Base-by-base conservation (phyloP, 2,113 vertebrate genomes). In the Megaceryle maxima region DNA sequence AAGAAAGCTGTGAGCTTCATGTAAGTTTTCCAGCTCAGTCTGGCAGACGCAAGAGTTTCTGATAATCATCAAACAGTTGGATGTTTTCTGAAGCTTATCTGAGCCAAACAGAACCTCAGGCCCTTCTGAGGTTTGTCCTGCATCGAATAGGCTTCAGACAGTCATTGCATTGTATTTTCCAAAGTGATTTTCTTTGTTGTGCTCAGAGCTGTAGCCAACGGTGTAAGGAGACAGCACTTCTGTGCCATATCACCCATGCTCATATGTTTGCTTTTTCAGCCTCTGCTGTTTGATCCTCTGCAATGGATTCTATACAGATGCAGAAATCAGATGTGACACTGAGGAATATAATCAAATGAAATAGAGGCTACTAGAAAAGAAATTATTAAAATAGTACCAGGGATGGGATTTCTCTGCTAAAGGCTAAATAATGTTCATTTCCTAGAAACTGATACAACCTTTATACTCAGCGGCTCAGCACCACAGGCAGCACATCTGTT, bases 401-500 rank as follows among this genome's bases (percentile, higher is more conserved):
- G 46, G 87, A 55, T 68, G 26, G 56, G 76, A 92, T 88, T 96
- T 95, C 82, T 83, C 67, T 51, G 67, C 76, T 92, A 73, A 93
- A 94, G 85, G 94, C 94, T 96, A 96, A 95, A 92, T 91, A 95
- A 95, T 50, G 77, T 31, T 97, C 92, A 95, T 97, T 97, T 97
- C 63, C 93, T 83, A 39, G 93, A 96, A 95, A 63, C 44, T 7
- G 90, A 80, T 90, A 93, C 96, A 96, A 67, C 87, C 95, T 97
- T 95, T 84, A 60, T 50, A 50, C 25, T 94, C 21, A 0, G 87
- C 53, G 66, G 86, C 94, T 96, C 96, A 31, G 88, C 96, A 46
- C 97, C 80, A 95, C 97, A 94, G 97, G 97, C 92, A 83, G 90
- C 87, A 88, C 96, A 96, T 97, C 96, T 97, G 96, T 87, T 96